Percentiles rank a stretch among this genome's conserved stretches.
Evolutionary conservation across 1,140 invertebrate genomes (phyloP).

Genomic region (Melanaphis sacchari): DNA sequence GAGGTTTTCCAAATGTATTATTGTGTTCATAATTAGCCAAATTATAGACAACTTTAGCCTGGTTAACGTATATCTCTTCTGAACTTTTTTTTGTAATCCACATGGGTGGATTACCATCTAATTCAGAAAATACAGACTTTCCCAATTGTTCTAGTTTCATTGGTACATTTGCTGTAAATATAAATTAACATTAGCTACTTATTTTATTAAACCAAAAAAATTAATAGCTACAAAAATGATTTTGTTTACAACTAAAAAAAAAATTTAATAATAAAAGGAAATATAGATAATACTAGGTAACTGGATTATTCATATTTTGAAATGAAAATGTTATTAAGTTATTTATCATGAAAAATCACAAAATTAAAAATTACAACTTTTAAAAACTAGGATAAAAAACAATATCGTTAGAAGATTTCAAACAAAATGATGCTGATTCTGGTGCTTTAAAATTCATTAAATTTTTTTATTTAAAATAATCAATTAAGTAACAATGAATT

Average conservation of each 20-base stretch:
- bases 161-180: conserved; percentile 61
- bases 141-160: conserved; percentile 73
- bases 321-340: background rate
- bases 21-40: conserved; percentile 72
- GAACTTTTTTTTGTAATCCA: conserved; percentile 75
- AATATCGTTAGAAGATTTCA: background rate
- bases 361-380: background rate
- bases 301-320: background rate
- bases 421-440: background rate
- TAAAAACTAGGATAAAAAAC: background rate
- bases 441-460: background rate
- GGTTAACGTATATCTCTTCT: conserved; percentile 81
- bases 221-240: background rate
- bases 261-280: background rate
- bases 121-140: conserved; percentile 73
- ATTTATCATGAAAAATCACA: background rate
- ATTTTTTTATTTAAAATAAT: background rate
- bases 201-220: background rate
- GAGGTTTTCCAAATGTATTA: conserved; percentile 70
- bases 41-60: conserved; percentile 74
- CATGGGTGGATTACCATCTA: conserved; percentile 80
- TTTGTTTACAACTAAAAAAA: background rate
- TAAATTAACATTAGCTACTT: background rate
- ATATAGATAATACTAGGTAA: background rate
- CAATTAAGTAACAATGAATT: background rate